Conservation (phyloP, 2,888 invertebrate genomes). For the Drosophila aldrichi region DNA sequence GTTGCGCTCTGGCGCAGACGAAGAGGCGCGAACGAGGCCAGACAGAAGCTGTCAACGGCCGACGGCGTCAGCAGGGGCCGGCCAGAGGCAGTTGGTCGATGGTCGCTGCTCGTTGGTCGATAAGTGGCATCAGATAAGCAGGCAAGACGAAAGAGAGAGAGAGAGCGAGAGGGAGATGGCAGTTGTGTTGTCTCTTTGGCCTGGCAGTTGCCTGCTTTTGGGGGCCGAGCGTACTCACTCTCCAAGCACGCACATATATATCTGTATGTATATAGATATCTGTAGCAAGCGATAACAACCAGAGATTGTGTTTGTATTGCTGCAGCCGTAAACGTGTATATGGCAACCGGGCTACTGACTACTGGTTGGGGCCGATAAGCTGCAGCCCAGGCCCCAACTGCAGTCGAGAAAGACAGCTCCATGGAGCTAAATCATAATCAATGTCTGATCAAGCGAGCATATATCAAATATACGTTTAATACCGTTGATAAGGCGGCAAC, state of each 20-base stretch:
- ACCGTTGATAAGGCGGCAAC: constrained; percentile 36
- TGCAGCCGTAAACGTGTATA: constrained; percentile 27
- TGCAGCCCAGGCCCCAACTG: constrained; percentile 21
- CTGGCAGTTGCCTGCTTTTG: constrained; percentile 58
- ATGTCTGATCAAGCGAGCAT: constrained; percentile 46
- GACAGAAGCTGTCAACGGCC: constrained; percentile 8
- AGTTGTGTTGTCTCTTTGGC: constrained; percentile 10
- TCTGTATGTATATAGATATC: constrained; percentile 2
- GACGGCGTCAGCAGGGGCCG: constrained; percentile 15
- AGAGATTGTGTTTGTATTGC: constrained; percentile 53
- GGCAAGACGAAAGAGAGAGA: neutral
- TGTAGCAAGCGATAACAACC: constrained; percentile 47
- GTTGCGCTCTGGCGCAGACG: constrained; percentile 10
- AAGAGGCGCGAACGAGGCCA: constrained; percentile 17
- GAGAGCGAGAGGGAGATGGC: constrained; percentile 30
- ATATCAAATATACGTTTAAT: constrained; percentile 52
- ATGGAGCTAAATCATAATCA: constrained; percentile 54
- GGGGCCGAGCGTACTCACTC: constrained; percentile 40
- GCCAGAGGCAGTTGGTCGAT: constrained; percentile 29
- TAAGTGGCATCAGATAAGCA: constrained; percentile 31
- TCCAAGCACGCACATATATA: neutral
- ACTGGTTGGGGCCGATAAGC: constrained; percentile 57
- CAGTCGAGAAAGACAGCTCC: constrained; percentile 20
- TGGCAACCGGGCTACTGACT: constrained; percentile 52
- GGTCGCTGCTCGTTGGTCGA: constrained; percentile 6